Evolutionary conservation across 2,888 invertebrate species (phyloP).

Genomic region (Hanleya hanleyi): DNA sequence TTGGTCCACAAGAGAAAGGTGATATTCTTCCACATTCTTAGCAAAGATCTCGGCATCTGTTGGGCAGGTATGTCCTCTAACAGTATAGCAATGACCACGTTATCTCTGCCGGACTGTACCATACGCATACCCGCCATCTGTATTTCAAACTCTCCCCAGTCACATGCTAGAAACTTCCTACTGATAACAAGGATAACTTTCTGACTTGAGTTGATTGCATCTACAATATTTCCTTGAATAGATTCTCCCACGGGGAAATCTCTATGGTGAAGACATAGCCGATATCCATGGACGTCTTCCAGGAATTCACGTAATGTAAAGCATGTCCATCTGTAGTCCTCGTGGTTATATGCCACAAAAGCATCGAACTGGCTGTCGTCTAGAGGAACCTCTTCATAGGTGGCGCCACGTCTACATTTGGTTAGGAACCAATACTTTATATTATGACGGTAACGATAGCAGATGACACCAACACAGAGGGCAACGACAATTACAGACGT

Average conservation of each 20-base stretch:
- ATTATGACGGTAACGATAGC: not conserved
- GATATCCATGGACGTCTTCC: not conserved
- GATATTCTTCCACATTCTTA: not conserved
- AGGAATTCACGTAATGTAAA: not conserved
- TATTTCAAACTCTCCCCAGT: slow-evolving; percentile 12
- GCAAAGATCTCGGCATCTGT: not conserved
- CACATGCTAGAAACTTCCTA: not conserved
- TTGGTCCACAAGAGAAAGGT: not conserved
- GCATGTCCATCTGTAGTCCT: slow-evolving; percentile 7
- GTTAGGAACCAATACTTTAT: slow-evolving; percentile 7
- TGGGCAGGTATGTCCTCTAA: slow-evolving; percentile 5
- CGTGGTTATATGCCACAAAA: slow-evolving; percentile 1
- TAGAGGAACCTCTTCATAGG: not conserved
- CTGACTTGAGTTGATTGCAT: not conserved
- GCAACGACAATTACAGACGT: not conserved
- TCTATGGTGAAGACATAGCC: not conserved
- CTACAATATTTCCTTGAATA: slow-evolving; percentile 3
- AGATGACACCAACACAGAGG: not conserved
- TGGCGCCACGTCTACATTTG: not conserved
- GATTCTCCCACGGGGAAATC: not conserved
- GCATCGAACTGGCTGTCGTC: not conserved
- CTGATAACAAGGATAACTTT: slow-evolving; percentile 2
- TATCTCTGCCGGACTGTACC: not conserved
- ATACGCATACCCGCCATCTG: slow-evolving; percentile 8
- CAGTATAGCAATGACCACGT: not conserved